Percentiles rank a stretch among this genome's conserved stretches.
These are phyloP conservation scores for Thermophis baileyi DNA, from an alignment of 2,113 vertebrate species.

Conservation along the genomic window DNA sequence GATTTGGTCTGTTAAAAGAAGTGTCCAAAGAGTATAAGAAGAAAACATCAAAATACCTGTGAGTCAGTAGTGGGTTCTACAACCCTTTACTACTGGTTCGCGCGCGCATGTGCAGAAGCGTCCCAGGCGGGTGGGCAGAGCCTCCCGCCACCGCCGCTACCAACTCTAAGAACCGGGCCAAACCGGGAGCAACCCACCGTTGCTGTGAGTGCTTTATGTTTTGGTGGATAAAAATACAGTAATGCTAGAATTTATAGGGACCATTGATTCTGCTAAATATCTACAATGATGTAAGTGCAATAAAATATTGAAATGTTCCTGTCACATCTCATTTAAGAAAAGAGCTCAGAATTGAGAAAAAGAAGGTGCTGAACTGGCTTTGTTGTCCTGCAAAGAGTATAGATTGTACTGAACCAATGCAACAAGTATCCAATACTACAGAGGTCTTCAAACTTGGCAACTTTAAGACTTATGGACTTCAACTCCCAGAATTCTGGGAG, in stretches of 20 bases:
- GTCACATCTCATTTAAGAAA: neutral
- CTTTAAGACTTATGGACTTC: too few species aligned
- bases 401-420: neutral
- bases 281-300: neutral
- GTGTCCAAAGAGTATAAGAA: neutral
- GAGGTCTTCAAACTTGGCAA: too few species aligned
- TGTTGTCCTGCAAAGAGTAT: neutral
- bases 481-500: too few species aligned
- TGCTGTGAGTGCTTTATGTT: neutral
- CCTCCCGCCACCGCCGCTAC: too few species aligned
- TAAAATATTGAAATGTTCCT: neutral
- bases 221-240: neutral
- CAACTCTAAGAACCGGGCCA: too few species aligned
- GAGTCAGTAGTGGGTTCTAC: too few species aligned
- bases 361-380: neutral
- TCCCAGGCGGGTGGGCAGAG: too few species aligned
- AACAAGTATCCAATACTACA: neutral
- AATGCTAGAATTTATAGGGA: neutral
- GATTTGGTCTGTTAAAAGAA: neutral
- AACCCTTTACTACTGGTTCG: too few species aligned
- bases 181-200: too few species aligned
- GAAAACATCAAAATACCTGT: neutral
- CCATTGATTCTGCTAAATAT: neutral
- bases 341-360: neutral
- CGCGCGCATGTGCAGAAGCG: too few species aligned